Conservation (phyloP, 2,888 invertebrate species). For the Drosophila neotestacea region DNA sequence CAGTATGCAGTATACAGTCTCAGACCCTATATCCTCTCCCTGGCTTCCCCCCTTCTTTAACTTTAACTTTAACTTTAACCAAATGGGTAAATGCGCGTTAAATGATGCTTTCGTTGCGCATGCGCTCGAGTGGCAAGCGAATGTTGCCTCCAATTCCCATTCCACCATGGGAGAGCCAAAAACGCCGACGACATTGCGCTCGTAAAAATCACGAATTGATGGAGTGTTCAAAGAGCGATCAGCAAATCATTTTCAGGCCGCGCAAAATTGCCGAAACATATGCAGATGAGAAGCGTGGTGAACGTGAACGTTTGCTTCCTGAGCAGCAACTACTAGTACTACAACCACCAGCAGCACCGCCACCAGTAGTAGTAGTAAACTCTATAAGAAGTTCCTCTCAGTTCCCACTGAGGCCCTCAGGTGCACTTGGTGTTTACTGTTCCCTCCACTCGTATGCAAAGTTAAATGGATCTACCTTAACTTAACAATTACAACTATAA, state of each 20-base stretch:
- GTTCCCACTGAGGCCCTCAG: constrained; percentile 67
- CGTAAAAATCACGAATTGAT: constrained; percentile 85
- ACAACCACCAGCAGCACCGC: constrained; percentile 3
- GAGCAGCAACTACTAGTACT: constrained; percentile 45
- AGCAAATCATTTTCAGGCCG: constrained; percentile 83
- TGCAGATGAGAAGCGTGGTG: constrained; percentile 72
- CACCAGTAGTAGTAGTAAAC: constrained; percentile 30
- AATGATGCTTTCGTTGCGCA: constrained; percentile 82
- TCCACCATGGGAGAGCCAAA: constrained; percentile 30
- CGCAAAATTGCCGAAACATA: constrained; percentile 78
- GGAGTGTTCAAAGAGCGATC: constrained; percentile 84
- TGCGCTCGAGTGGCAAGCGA: constrained; percentile 56
- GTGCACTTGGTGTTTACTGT: constrained; percentile 65
- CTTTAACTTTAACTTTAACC: constrained; percentile 9
- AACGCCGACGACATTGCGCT: constrained; percentile 77
- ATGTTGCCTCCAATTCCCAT: constrained; percentile 32
- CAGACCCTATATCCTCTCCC: constrained; percentile 6
- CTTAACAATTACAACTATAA: neutral
- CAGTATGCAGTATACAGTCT: constrained; percentile 11
- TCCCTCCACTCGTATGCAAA: constrained; percentile 44
- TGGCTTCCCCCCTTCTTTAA: neutral
- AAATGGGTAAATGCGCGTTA: constrained; percentile 79
- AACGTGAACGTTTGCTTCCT: constrained; percentile 54
- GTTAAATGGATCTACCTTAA: neutral
- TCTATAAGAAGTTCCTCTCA: constrained; percentile 40